Percentiles rank a stretch among this genome's conserved stretches.
These are phyloP conservation scores for Syngnathus typhle DNA, from an alignment of 2,113 vertebrate genomes.

Conservation along the genomic window DNA sequence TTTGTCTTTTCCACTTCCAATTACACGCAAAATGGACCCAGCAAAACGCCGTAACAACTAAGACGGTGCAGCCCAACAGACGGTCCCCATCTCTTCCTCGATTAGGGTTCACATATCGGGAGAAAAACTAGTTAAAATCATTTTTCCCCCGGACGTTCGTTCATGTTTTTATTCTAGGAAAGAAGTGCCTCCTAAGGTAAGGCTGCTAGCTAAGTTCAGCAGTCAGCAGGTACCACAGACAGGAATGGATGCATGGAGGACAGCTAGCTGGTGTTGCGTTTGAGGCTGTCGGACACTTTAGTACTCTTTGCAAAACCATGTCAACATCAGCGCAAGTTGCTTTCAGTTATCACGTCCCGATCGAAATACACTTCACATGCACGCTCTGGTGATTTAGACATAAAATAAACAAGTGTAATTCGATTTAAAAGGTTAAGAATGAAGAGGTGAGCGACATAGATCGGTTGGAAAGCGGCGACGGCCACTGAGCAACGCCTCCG, in stretches of 20 bases:
- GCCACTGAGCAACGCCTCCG: not conserved
- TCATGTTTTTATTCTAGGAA: conserved; percentile 42
- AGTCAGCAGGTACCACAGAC: conserved; percentile 66
- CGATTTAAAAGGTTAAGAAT: not conserved
- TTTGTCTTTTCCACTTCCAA: conserved; percentile 77
- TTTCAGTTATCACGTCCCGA: not conserved
- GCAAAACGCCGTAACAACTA: conserved; percentile 48
- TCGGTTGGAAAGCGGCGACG: not conserved
- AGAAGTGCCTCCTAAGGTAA: conserved; percentile 51
- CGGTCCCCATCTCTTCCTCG: conserved; percentile 29
- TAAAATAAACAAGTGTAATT: not conserved
- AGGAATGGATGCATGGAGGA: conserved; percentile 57
- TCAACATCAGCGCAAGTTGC: not conserved
- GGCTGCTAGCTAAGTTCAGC: conserved; percentile 60
- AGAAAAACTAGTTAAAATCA: conserved; percentile 27
- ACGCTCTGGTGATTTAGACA: not conserved
- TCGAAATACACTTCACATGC: not conserved
- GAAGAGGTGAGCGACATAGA: not conserved
- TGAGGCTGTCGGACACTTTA: conserved; percentile 18
- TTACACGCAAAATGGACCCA: conserved; percentile 66
- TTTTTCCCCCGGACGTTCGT: conserved; percentile 31
- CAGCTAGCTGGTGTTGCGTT: conserved; percentile 49
- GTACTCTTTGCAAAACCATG: not conserved
- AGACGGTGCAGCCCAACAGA: conserved; percentile 35
- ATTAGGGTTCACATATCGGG: conserved; percentile 26